A percentile compares a stretch with the other conserved stretches of the same genome.
phyloP scores from a whole-genome alignment of 2,888 invertebrate genomes.

The Troides oblongomaculatus region DNA sequence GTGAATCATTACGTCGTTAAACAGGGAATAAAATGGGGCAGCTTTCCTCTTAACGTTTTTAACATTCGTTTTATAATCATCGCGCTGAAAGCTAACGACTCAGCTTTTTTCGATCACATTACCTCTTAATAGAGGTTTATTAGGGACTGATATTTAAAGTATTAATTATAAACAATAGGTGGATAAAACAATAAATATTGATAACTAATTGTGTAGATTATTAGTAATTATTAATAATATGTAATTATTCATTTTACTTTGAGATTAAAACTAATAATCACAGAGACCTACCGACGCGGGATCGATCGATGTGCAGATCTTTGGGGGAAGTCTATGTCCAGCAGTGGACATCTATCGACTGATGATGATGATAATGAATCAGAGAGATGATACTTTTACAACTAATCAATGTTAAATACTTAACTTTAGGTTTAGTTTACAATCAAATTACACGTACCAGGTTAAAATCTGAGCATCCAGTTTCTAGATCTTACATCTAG shows the following conservation, averaged over 20 bases:
- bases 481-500: no score
- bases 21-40: not conserved
- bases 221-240: not conserved
- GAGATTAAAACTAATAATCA: not conserved
- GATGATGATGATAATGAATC: no score
- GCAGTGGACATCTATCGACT: no score
- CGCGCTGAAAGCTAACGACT: slow-evolving; percentile 9
- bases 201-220: not conserved
- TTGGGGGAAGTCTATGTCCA: not conserved
- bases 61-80: slow-evolving; percentile 6
- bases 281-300: not conserved
- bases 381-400: no score
- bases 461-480: no score
- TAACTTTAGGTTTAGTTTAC: no score
- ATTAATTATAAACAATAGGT: not conserved
- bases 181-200: not conserved
- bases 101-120: not conserved
- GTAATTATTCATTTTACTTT: not conserved
- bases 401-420: no score
- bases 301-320: not conserved
- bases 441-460: no score
- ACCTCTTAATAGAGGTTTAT: not conserved
- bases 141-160: not conserved
- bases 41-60: slow-evolving; percentile 6
- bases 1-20: slow-evolving; percentile 17